phyloP scores from a whole-genome alignment of 2,113 vertebrate species.

The Serilophus lunatus region DNA sequence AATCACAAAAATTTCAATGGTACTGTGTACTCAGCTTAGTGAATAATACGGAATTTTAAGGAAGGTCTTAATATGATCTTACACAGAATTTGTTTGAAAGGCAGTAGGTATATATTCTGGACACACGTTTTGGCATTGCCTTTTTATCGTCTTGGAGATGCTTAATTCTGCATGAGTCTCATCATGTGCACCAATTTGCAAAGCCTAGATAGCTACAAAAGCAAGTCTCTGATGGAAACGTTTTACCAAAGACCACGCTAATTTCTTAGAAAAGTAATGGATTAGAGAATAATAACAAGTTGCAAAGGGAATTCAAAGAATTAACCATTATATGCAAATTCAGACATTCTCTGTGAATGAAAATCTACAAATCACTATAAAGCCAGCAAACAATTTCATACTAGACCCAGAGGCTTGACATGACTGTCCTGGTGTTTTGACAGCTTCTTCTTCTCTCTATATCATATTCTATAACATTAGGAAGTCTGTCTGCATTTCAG shows the following conservation, averaged over 20 bases:
- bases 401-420: not conserved
- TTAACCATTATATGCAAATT: not conserved
- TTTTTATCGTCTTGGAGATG: not conserved
- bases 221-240: not conserved
- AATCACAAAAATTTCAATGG: not conserved
- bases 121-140: not conserved
- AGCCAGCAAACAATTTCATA: not conserved
- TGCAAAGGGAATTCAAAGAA: not conserved
- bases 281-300: not conserved
- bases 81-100: not conserved
- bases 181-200: not conserved
- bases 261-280: not conserved
- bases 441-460: not conserved
- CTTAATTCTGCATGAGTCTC: not conserved
- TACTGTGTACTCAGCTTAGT: not conserved
- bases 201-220: not conserved
- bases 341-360: not conserved
- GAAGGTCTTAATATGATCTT: not conserved
- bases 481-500: not conserved
- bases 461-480: not conserved
- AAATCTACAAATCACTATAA: not conserved
- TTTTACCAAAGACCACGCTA: not conserved
- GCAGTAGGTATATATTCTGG: not conserved
- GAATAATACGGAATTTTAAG: not conserved
- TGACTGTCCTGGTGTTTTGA: not conserved